A percentile compares a stretch with the other conserved stretches of the same genome.
Conservation (phyloP, 2,113 vertebrate genomes). For the Callipepla squamata region DNA sequence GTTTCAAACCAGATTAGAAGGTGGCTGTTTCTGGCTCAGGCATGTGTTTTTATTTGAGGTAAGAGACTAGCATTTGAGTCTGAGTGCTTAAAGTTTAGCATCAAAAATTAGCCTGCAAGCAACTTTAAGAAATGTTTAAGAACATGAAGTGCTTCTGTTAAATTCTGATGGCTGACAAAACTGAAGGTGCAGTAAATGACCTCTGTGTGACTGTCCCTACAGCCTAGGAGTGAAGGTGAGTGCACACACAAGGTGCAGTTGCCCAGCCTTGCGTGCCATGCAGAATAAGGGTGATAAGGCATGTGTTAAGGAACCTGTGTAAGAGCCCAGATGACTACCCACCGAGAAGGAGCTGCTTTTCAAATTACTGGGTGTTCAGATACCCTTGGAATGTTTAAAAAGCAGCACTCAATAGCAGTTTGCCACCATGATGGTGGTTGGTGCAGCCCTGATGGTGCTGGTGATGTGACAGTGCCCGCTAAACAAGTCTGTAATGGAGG, state of each 20-base stretch:
- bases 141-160: background rate
- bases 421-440: background rate
- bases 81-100: background rate
- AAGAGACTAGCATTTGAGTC: background rate
- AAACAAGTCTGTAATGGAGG: background rate
- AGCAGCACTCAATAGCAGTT: background rate
- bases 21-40: background rate
- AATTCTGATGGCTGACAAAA: background rate
- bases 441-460: background rate
- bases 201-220: background rate
- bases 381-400: background rate
- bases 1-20: background rate
- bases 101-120: background rate
- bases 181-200: background rate
- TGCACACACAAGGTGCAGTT: background rate
- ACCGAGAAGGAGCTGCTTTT: background rate
- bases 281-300: rapidly evolving
- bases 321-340: background rate
- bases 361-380: background rate
- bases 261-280: too few species aligned
- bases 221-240: background rate
- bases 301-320: background rate
- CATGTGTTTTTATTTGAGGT: background rate
- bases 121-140: background rate
- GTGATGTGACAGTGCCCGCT: background rate